phyloP scores from a whole-genome alignment of 1,140 invertebrate species.

The Diprion similis region DNA sequence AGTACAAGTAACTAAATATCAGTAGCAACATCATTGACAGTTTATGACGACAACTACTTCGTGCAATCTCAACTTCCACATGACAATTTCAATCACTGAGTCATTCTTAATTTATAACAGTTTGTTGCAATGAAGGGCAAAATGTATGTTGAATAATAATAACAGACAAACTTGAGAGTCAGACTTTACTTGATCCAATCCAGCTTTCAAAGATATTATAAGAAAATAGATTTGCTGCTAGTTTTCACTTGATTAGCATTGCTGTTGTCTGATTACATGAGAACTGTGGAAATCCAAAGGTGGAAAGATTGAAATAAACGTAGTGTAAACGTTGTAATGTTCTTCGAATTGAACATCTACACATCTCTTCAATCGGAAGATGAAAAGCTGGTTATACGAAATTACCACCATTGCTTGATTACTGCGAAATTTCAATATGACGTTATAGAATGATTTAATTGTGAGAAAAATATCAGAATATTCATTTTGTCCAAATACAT shows the following conservation, averaged over 20 bases:
- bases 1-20: neutral
- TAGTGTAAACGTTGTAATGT: neutral
- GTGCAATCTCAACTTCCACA: neutral
- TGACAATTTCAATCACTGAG: neutral
- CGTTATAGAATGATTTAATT: no score
- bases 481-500: neutral
- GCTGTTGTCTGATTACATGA: neutral
- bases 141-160: neutral
- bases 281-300: neutral
- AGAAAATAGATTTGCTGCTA: neutral
- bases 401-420: neutral
- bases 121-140: neutral
- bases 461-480: neutral
- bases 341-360: neutral
- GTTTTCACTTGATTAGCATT: neutral
- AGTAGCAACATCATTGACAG: neutral
- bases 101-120: neutral
- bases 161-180: neutral
- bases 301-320: neutral
- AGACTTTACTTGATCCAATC: neutral
- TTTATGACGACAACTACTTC: neutral
- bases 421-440: neutral
- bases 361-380: neutral
- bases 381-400: neutral
- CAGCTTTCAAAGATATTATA: neutral